These are phyloP conservation scores for Tadarida brasiliensis DNA, from an alignment of 2,797 vertebrate genomes.

Conservation along the genomic window DNA sequence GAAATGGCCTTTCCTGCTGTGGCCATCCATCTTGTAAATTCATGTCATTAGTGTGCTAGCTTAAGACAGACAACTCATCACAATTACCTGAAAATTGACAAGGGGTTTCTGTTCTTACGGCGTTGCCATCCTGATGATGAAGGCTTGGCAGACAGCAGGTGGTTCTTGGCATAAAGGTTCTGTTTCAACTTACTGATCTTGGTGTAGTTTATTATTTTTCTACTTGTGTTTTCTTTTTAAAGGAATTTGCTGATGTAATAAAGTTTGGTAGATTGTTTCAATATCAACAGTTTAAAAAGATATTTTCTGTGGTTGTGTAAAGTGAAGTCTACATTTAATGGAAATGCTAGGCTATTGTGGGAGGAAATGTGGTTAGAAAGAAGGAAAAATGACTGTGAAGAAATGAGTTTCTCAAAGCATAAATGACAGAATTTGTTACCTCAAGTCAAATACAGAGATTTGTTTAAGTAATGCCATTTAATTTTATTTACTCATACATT, in stretches of 20 bases:
- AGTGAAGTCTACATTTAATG: neutral
- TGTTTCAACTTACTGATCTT: slow-evolving; percentile 2
- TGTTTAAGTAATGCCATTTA: slow-evolving; percentile 28
- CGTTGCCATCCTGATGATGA: neutral
- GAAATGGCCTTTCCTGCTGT: neutral
- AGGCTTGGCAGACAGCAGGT: neutral
- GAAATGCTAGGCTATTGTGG: neutral
- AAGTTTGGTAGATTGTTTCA: slow-evolving; percentile 37
- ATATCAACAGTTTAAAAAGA: neutral
- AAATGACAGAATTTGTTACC: slow-evolving; percentile 1
- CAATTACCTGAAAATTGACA: neutral
- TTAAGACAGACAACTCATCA: neutral
- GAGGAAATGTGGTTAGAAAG: slow-evolving; percentile 36
- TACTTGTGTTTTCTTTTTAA: neutral
- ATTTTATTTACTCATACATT: neutral
- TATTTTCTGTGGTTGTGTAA: slow-evolving; percentile 19
- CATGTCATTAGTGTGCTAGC: neutral
- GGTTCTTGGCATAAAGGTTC: neutral
- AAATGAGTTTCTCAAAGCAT: neutral
- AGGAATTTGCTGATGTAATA: slow-evolving; percentile 30
- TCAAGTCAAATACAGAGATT: neutral
- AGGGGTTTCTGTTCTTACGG: neutral
- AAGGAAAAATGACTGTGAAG: neutral
- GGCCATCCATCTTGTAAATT: neutral
- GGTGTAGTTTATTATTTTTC: neutral